Evolutionary conservation across 2,888 invertebrate genomes (phyloP).

Genomic region (Athripsodes cinereus): DNA sequence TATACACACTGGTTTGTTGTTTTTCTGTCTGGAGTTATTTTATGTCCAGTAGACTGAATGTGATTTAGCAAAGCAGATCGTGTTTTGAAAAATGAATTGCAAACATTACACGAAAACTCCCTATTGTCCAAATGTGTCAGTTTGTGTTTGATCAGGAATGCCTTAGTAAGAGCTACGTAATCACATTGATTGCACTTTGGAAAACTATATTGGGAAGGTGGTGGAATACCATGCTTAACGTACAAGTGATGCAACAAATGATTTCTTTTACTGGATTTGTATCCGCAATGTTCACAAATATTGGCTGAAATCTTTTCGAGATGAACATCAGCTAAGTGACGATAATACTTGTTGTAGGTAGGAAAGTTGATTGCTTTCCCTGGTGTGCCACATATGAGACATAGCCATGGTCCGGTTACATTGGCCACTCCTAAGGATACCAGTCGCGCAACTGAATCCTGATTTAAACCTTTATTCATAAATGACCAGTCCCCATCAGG

Average conservation of each 20-base stretch:
- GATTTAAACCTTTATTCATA: slow-evolving; percentile 49
- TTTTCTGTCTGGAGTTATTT: slow-evolving; percentile 41
- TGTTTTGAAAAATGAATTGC: slow-evolving; percentile 47
- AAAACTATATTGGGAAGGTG: slow-evolving; percentile 64
- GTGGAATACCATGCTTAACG: slow-evolving; percentile 70
- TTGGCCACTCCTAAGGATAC: slow-evolving; percentile 57
- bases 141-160: slow-evolving; percentile 65
- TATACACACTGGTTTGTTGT: slow-evolving; percentile 60
- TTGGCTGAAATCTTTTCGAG: slow-evolving; percentile 69
- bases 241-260: slow-evolving; percentile 73
- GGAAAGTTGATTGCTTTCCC: slow-evolving; percentile 65
- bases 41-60: slow-evolving; percentile 53
- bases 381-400: slow-evolving; percentile 66
- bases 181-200: slow-evolving; percentile 74
- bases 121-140: slow-evolving; percentile 50
- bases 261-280: slow-evolving; percentile 66
- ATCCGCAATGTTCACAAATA: slow-evolving; percentile 81
- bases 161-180: slow-evolving; percentile 69
- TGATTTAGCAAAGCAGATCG: slow-evolving; percentile 43
- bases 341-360: slow-evolving; percentile 71
- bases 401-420: slow-evolving; percentile 73
- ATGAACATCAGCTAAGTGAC: slow-evolving; percentile 76
- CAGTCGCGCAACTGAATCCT: slow-evolving; percentile 55
- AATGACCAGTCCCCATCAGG: slow-evolving; percentile 19
- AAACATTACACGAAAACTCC: slow-evolving; percentile 51